Evolutionary conservation across 2,113 vertebrate genomes (phyloP), one percentile per base, ranked within the genome.

Genomic region (Chionomys nivalis): DNA sequence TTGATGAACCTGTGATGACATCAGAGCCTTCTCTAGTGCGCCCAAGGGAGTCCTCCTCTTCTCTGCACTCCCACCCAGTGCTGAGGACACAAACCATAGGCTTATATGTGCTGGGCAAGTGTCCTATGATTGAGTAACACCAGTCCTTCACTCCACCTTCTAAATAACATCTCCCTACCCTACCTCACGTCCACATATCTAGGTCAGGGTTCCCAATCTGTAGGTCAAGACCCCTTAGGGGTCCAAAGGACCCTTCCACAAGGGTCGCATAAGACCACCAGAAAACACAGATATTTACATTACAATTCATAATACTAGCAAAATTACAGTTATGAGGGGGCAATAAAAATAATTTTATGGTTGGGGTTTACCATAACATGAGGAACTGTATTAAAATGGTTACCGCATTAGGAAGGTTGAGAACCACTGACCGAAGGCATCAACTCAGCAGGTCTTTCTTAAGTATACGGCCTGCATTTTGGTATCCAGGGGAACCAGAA

Each of bases 1-100:
- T 98, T 97, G 97, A 98, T 97, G 97, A 89, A 77, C 87, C 96
- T 94, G 96, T 96, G 98, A 98, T 63, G 7, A 70, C 90, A 89
- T 61, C 86, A 90, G 82, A 7, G 52, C 82, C 78, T 73, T 93
- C 72, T 70, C 42, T 79, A 75, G 19, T 0, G 26, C 13, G 14
- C 47, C 55, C 16, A 76, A 72, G 39, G 17, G 44, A 26, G 66
- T 73, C 79, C 31, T 52, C 36, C 3, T 12, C 47, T 66, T 47
- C 36, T 1, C 39, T n/a, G 21, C n/a, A 42, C 33, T 44, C 33
- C 39, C 6, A 21, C 14, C 17, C 11, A 14, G 14, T 55, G 23
- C 81, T 86, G 39, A 55, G 14, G 68, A 73, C 85, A 12, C 23
- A 63, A 63, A 55, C 55, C 39, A 28, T 14, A 31, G 78, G 7